Conservation (phyloP, 1,140 invertebrate species). For the Pachypeltis micranthus region DNA sequence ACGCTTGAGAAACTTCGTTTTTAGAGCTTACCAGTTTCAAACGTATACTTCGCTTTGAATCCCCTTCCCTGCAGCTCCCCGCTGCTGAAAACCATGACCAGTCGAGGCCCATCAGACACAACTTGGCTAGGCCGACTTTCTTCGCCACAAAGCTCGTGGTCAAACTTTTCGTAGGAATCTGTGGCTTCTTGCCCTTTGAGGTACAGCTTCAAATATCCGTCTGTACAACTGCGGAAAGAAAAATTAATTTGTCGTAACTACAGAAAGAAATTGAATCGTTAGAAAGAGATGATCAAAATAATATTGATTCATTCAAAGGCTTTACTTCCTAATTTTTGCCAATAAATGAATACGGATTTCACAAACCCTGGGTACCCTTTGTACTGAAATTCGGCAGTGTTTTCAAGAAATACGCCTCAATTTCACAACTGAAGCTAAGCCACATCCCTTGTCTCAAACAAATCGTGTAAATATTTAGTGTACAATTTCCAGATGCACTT, state of each 20-base stretch:
- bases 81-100: constrained; percentile 86
- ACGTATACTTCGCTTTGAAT: constrained; percentile 82
- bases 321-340: too few relatives aligned
- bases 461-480: too few relatives aligned
- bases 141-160: constrained; percentile 82
- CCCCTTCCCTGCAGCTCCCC: constrained; percentile 76
- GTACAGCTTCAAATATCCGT: constrained; percentile 85
- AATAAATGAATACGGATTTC: too few relatives aligned
- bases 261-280: too few relatives aligned
- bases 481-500: constrained; percentile 37
- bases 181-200: constrained; percentile 85
- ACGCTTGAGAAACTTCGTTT: too few relatives aligned
- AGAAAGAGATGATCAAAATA: too few relatives aligned
- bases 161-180: constrained; percentile 83
- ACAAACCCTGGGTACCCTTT: background rate
- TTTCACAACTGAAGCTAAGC: background rate
- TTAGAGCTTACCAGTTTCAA: constrained; percentile 60
- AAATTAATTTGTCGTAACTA: too few relatives aligned
- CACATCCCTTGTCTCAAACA: constrained; percentile 9
- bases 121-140: constrained; percentile 38
- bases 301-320: too few relatives aligned
- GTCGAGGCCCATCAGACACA: constrained; percentile 78
- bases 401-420: background rate
- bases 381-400: background rate
- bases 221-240: constrained; percentile 50